Evolutionary conservation across 23 tunicate species (phyloP), one percentile per base, ranked within the genome.

Genomic region (Oikopleura vanhoeffeni): DNA sequence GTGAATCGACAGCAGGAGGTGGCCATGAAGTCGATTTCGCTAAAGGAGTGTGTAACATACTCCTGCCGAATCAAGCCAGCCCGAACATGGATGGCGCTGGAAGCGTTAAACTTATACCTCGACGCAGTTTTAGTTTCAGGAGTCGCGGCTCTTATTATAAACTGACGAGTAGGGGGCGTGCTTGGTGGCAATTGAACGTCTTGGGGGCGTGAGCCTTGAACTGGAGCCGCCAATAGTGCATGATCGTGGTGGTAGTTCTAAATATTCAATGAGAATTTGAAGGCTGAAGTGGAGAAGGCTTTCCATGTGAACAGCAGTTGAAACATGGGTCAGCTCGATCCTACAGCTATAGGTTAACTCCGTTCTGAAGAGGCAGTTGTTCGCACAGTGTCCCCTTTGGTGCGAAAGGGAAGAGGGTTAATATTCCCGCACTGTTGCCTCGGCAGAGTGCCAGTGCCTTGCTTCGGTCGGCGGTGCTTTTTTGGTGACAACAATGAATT

Each of bases 1-100:
- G 85, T 86, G 41, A 41, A 85, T 67, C 86, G 88, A 86, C 89
- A 87, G 89, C 89, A 86, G 89, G 89, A 87, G 89, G 89, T 86
- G 88, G 89, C 89, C 89, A 87, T n/a, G 88, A 87, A 87, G 89
- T 87, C 85, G 89, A 88, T 85, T 85, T 40, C 88, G 88, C 85
- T 85, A 85, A 87, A 87, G 88, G 88, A 86, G 88, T 86, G 88
- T 84, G 86, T 86, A 86, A 86, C 87, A 86, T 84, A 87, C 84
- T 87, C 84, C 87, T 87, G 84, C 87, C 89, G 88, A 88, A 87
- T 86, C 67, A 60, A 86, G 86, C 33, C 89, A 87, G 89, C 87
- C 89, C 84, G 85, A 60, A 87, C 85, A 85, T 67, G 85, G 89
- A 84, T 67, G 85, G 89, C 75, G 88, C 84, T 88, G 85, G 64